A percentile compares a stretch with the other conserved stretches of the same genome.
phyloP scores from a whole-genome alignment of 2,888 invertebrate species.

The Syritta pipiens region DNA sequence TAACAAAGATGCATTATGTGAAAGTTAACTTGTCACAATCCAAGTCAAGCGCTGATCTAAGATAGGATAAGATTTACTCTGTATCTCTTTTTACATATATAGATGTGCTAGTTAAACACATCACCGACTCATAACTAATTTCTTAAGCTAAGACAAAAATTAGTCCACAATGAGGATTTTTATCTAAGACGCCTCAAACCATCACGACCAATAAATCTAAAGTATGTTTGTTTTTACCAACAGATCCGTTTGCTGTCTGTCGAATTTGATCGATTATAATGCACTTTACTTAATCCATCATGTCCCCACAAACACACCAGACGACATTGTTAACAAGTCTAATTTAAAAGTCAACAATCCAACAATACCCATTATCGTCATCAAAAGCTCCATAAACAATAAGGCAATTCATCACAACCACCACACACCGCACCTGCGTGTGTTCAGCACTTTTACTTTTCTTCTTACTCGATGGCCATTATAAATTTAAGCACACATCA shows the following conservation, averaged over 20 bases:
- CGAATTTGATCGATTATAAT: constrained; percentile 8
- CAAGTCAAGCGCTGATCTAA: no score
- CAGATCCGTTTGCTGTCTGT: not conserved
- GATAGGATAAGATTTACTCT: no score
- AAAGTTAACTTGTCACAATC: no score
- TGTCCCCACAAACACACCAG: not conserved
- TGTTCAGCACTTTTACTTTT: constrained; percentile 23
- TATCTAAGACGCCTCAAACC: not conserved
- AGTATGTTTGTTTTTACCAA: not conserved
- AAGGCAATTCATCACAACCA: constrained; percentile 16
- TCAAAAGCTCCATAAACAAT: not conserved
- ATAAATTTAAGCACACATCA: constrained; percentile 10
- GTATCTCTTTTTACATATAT: no score
- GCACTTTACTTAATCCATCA: constrained; percentile 19
- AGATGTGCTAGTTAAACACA: no score
- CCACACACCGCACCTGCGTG: constrained; percentile 3
- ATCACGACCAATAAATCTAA: not conserved
- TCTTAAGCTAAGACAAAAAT: no score
- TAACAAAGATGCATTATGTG: no score
- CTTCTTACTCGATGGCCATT: not conserved
- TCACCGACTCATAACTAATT: not conserved
- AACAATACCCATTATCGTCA: constrained; percentile 14
- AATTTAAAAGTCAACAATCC: constrained; percentile 31
- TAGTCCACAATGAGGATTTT: no score
- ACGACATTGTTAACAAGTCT: constrained; percentile 26